Evolutionary conservation across 30 jellyfish, hydroid and myxozoan species (phyloP), one percentile per base, ranked within the genome.

Genomic region (Morbakka virulenta): DNA sequence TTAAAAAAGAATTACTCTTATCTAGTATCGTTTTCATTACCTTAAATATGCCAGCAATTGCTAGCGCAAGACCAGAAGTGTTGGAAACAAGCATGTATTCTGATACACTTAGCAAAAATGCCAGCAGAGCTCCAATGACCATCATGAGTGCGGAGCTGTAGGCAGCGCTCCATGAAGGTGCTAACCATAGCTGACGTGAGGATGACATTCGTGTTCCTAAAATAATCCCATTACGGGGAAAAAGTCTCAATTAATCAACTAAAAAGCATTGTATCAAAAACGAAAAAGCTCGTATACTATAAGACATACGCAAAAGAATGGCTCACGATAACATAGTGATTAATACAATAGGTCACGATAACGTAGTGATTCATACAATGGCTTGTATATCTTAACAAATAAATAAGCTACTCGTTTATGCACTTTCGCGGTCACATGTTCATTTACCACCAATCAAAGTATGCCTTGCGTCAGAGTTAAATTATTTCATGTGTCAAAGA

Each of bases 31-130:
- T n/a, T n/a, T n/a, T n/a, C n/a, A n/a, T 24, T 62, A 90, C 98
- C 98, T 90, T 90, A 47, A 90, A 84, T 12, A 90, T 90, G 3
- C 95, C 95, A 32, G 98, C 98, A 29, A 90, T 85, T 1, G 98
- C 94, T 21, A 90, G 75, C 33, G 94, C 91, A 11, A 90, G 89
- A 33, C 96, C 88, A 31, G 98, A 90, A 0, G 94, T 90, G 28
- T 77, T 72, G 47, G 87, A 77, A 26, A 90, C 96, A 24, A 90
- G 80, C 2, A 90, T 83, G 33, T 79, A 90, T 79, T 90, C 98
- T 4, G 98, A 90, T 26, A 90, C 94, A 30, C 89, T 83, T 47
- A 90, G 69, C 83, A 90, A 68, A 64, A 90, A 90, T 22, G 98
- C 98, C 4, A 90, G 95, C 35, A 69, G 33, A 6, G 98, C 96